Base-by-base conservation (phyloP, 2,888 invertebrate genomes). In the Mythimna albipuncta region DNA sequence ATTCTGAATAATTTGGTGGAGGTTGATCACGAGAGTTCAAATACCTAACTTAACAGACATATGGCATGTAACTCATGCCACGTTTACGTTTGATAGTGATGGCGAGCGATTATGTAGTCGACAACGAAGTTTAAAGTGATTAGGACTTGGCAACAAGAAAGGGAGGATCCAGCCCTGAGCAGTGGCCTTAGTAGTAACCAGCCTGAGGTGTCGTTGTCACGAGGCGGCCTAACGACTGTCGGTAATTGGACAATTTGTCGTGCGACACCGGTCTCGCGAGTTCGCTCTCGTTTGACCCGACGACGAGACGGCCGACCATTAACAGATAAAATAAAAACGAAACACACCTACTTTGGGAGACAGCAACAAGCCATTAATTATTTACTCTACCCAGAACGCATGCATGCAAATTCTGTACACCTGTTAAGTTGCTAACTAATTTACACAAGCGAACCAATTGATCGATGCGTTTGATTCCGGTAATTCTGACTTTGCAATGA, bases 231-330 rank as follows among this genome's bases (percentile, higher is more conserved):
- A 76, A 79, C 88, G 79, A 88, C 85, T 81, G 58, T 79, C 66
- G 70, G 88, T 91, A 93, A 93, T 92, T 92, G 92, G 85, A 87
- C 92, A 93, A 94, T 94, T 93, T 92, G 89, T 88, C 88, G 79
- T 85, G 85, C 83, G 87, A 88, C 86, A 88, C 85, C 84, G 72
- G 85, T 79, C 85, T 77, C 78, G 74, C 83, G 75, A 83, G 75
- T 77, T 82, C 69, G 72, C 72, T 81, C 82, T 81, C 84, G 81
- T 81, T 74, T 82, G 82, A 83, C 82, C 84, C 72, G 65, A 63
- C 38, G 38, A n/a, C 38, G 16, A 32, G 32, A 32, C 32, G 47
- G 35, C 81, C 70, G 75, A 61, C 71, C 74, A 72, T 67, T 73
- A 76, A 75, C 84, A 72, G 58, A 81, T 86, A 70, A 72, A 38